Conservation (phyloP, 1,140 invertebrate species). For the Chlorops oryzae region DNA sequence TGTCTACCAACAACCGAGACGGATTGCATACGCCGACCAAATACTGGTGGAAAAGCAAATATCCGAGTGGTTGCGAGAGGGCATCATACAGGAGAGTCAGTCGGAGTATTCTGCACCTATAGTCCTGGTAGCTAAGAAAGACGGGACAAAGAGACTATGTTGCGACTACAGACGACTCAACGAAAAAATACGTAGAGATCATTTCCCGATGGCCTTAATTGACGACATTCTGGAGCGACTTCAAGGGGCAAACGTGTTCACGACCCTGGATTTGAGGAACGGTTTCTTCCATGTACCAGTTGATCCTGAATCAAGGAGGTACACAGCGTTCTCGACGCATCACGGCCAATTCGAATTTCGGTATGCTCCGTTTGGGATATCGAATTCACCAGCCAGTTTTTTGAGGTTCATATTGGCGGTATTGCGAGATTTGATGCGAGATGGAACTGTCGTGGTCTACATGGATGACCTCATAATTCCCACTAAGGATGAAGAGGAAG, state of each 20-base stretch:
- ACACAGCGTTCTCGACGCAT: conserved; percentile 45
- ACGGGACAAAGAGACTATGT: conserved; percentile 6
- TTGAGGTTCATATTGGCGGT: conserved; percentile 3
- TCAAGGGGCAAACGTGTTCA: conserved; percentile 38
- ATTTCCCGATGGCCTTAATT: conserved; percentile 21
- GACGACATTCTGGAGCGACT: conserved; percentile 20
- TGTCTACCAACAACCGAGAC: conserved; percentile 27
- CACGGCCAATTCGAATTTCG: conserved; percentile 48
- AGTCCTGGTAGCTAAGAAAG: conserved; percentile 22
- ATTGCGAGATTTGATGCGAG: neutral
- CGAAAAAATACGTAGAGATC: conserved; percentile 4
- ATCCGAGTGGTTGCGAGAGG: conserved; percentile 30
- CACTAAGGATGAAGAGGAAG: conserved; percentile 8
- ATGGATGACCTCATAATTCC: conserved; percentile 14
- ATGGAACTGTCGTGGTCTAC: conserved; percentile 3
- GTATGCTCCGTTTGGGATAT: conserved; percentile 48
- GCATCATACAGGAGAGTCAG: conserved; percentile 29
- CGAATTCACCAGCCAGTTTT: conserved; percentile 46
- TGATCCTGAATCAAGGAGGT: conserved; percentile 30
- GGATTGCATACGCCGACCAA: conserved; percentile 31
- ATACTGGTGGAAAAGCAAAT: conserved; percentile 29
- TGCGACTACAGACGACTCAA: conserved; percentile 5
- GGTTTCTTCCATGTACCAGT: conserved; percentile 41
- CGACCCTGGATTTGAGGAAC: conserved; percentile 49
- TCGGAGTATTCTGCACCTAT: conserved; percentile 24